Percentiles rank a stretch among this genome's conserved stretches.
These are phyloP conservation scores for Geophilus truncorum DNA, from an alignment of 2,888 invertebrate species.

Conservation along the genomic window DNA sequence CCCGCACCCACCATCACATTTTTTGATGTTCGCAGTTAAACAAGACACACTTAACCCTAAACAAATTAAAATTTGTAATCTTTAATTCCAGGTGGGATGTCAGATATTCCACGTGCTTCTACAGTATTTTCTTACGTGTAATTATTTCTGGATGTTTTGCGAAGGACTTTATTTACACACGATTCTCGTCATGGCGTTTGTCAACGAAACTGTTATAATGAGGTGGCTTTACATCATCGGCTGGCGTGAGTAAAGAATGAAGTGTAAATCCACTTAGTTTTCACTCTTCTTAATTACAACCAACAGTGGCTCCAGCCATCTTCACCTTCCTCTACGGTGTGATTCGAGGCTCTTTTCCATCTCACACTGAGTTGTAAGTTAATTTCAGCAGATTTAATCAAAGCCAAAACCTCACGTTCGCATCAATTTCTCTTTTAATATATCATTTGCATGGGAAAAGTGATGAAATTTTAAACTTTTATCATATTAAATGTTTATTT, in stretches of 20 bases:
- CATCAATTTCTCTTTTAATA: too few species aligned
- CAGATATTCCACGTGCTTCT: conserved; percentile 48
- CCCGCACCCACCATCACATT: background rate
- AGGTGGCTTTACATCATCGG: conserved; percentile 48
- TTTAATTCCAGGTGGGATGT: conserved; percentile 46
- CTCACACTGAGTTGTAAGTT: background rate
- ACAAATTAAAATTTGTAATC: background rate
- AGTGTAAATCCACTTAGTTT: conserved; percentile 1
- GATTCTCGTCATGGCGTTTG: conserved; percentile 49
- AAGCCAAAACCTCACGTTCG: background rate
- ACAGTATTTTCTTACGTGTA: conserved; percentile 50
- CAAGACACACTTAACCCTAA: background rate
- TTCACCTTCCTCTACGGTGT: conserved; percentile 2
- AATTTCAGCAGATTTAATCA: background rate
- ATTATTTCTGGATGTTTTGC: conserved; percentile 53
- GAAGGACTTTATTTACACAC: conserved; percentile 50
- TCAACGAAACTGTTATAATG: conserved; percentile 48
- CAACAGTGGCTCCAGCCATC: conserved; percentile 18
- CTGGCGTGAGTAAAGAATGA: conserved; percentile 44
- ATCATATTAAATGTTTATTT: background rate
- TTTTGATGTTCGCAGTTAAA: background rate
- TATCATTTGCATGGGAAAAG: too few species aligned
- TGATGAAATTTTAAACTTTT: too few species aligned
- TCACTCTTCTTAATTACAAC: conserved; percentile 3
- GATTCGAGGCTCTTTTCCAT: background rate